These are phyloP conservation scores for Epistrophe eligans DNA, from an alignment of 2,888 invertebrate genomes.

Conservation along the genomic window DNA sequence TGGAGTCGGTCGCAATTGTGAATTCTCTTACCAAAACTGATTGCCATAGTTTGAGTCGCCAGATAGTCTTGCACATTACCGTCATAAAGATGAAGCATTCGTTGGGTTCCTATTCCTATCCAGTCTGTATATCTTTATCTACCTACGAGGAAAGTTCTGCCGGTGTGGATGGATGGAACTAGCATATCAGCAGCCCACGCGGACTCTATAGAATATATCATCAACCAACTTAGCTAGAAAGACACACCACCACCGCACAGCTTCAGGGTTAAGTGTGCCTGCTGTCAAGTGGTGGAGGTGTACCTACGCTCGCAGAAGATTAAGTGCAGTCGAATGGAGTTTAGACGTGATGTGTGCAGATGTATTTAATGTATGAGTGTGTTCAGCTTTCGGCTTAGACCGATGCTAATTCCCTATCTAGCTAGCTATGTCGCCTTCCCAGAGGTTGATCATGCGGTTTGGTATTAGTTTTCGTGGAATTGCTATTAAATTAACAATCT, in stretches of 20 bases:
- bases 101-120: constrained; percentile 3
- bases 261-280: constrained; percentile 71
- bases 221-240: constrained; percentile 26
- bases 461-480: constrained; percentile 64
- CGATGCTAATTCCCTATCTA: constrained; percentile 67
- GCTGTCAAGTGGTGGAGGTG: constrained; percentile 68
- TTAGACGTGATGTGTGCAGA: constrained; percentile 42
- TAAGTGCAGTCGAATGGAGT: constrained; percentile 64
- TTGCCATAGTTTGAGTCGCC: constrained; percentile 43
- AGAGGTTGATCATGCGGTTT: constrained; percentile 5
- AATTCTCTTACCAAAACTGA: constrained; percentile 19
- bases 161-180: constrained; percentile 29
- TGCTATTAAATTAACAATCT: constrained; percentile 72
- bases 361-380: background rate
- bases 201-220: constrained; percentile 44
- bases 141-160: constrained; percentile 27
- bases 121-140: constrained; percentile 19
- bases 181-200: constrained; percentile 60
- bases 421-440: constrained; percentile 3
- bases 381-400: constrained; percentile 38
- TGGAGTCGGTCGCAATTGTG: constrained; percentile 64
- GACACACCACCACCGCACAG: background rate
- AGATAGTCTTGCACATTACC: constrained; percentile 52
- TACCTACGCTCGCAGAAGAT: constrained; percentile 49
- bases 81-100: constrained; percentile 17